A percentile compares a stretch with the other conserved stretches of the same genome.
These are phyloP conservation scores for Stegodyphus mimosarum DNA, from an alignment of 1,140 invertebrate genomes.

Conservation along the genomic window DNA sequence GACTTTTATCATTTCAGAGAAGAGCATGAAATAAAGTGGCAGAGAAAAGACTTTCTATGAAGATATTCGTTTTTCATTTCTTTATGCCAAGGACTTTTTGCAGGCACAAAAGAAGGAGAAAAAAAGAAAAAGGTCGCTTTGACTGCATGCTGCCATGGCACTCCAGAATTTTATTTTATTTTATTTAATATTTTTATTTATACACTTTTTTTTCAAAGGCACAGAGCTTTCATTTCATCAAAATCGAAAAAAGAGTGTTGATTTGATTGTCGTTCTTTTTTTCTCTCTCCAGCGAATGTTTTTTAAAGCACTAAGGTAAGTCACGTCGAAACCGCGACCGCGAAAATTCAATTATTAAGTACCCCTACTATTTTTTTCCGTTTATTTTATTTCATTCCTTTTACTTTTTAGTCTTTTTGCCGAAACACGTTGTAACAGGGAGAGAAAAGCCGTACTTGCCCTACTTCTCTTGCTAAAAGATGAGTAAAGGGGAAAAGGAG, in stretches of 20 bases:
- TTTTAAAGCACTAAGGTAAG: constrained; percentile 47
- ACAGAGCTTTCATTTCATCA: constrained; percentile 56
- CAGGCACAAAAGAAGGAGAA: not conserved
- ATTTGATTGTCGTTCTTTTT: constrained; percentile 45
- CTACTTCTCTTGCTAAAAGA: not conserved
- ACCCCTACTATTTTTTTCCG: constrained; percentile 13
- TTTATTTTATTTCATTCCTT: constrained; percentile 31
- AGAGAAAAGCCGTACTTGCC: not conserved
- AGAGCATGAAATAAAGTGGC: constrained; percentile 9
- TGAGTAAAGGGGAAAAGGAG: not conserved
- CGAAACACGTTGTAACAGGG: constrained; percentile 3
- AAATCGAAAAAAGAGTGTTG: constrained; percentile 55
- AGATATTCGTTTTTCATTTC: constrained; percentile 1
- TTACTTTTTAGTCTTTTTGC: constrained; percentile 6
- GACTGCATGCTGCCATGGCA: not conserved
- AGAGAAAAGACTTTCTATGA: constrained; percentile 23
- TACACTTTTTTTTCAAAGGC: constrained; percentile 13
- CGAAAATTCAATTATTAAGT: constrained; percentile 58
- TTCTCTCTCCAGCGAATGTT: constrained; percentile 31
- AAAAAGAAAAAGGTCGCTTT: not conserved
- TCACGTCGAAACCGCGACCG: constrained; percentile 57
- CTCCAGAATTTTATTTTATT: constrained; percentile 2
- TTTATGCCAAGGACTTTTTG: not conserved
- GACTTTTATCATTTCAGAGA: not conserved
- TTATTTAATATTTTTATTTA: constrained; percentile 15